Base-by-base conservation (phyloP, 2,888 invertebrate genomes). In the Scotopteryx bipunctaria region DNA sequence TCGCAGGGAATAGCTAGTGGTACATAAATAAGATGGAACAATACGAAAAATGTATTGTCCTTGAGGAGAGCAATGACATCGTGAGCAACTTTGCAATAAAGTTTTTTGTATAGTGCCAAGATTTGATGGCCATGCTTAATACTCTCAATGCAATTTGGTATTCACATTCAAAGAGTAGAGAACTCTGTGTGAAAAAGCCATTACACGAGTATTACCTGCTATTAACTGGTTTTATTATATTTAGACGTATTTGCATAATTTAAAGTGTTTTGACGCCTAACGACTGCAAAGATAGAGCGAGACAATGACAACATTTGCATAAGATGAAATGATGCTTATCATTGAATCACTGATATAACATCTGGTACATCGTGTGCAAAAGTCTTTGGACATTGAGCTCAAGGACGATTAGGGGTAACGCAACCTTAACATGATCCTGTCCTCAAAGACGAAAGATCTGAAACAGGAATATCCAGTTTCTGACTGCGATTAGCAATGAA, bases 181-280 rank as follows among this genome's bases (percentile, higher is more conserved):
- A 31, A 21, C 19, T 36, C 21, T n/a, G 32, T n/a, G 32, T 4
- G 14, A 33, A 47, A 52, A 52, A 19, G 14, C 14, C 37, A 29
- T 43, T 17, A 36, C 0, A 21, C 31, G n/a, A n/a, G n/a, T 42
- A 36, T 37, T 25, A 27, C 8, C 17, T 27, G 33, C 31, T 13
- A 36, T 32, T 13, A 48, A 40, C 47, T 35, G 35, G 47, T 44
- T 55, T 49, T 41, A 42, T 37, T 43, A 33, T 33, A 40, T 49
- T 36, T 41, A 41, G 44, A 40, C 16, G 15, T 17, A 13, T 44
- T 29, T 36, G 49, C 44, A 41, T 47, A 47, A 35, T 40, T 29
- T 15, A 13, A 13, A 25, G 16, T 27, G 21, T 32, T 8, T 23
- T 13, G 19, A 14, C 9, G 37, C 5, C 1, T 27, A 19, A 38